Base-by-base conservation (phyloP, 2,113 vertebrate species). In the Engystomops pustulosus region DNA sequence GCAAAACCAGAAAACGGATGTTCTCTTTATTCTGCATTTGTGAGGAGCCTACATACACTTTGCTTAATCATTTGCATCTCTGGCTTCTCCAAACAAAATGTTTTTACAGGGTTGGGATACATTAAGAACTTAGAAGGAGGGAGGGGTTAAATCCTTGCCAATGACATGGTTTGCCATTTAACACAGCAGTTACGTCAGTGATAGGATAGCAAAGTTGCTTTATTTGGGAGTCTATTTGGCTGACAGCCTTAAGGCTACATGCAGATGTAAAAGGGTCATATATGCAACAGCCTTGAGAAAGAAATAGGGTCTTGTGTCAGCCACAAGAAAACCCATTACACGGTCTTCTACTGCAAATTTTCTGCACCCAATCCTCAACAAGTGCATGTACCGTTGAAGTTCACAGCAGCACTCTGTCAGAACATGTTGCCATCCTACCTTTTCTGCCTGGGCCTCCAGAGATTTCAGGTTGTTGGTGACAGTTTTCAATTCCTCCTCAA, bases 401-500 rank as follows among this genome's bases (percentile, higher is more conserved):
- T n/a, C n/a, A n/a, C n/a, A n/a, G n/a, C n/a, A n/a, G n/a, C n/a
- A n/a, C n/a, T n/a, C n/a, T n/a, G n/a, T 53, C 79, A 36, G 44
- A 36, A n/a, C 0, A 34, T 81, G 72, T 89, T 89, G 78, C 88
- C 88, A 90, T 89, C 97, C 91, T 97, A 99, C 98, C 98, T 99
- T 99, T 94, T 99, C 98, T 90, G 98, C 97, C 97, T 99, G 98
- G 95, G 98, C 98, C 95, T 99, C 98, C 97, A 99, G 95, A 91
- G 98, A 99, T 96, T 99, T 99, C 95, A 99, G 94, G 95, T 98
- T 99, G 97, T 99, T 99, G 95, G 96, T 98, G 95, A 99, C 98
- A 94, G 97, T 99, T 99, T 99, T 99, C 98, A 99, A 95, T 89
- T 99, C 98, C 95, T 99, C 98, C 96, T 99, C 98, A 96, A 99